These are phyloP conservation scores for Diachasma alloeum DNA, from an alignment of 1,140 invertebrate genomes.

Conservation along the genomic window DNA sequence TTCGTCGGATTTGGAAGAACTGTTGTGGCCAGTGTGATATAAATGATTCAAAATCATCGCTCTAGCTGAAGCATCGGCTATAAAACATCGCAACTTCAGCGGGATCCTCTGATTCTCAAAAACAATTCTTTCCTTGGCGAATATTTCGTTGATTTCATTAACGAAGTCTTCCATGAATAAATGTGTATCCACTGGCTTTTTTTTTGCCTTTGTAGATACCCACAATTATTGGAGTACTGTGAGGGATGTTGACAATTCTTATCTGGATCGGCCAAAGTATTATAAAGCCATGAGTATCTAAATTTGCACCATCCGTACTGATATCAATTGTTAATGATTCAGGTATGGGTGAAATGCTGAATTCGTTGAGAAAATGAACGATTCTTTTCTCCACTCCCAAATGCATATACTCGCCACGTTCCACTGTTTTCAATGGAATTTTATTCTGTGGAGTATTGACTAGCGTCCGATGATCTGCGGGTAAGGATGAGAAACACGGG, in stretches of 20 bases:
- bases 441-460: neutral
- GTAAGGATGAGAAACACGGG: neutral
- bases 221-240: conserved; percentile 30
- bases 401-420: neutral
- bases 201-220: conserved; percentile 34
- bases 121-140: neutral
- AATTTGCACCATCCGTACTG: conserved; percentile 29
- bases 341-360: neutral
- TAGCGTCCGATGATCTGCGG: neutral
- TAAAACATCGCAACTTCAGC: conserved; percentile 17
- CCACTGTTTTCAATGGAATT: neutral
- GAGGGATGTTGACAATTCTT: conserved; percentile 27
- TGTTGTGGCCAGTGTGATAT: conserved; percentile 3
- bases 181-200: conserved; percentile 19
- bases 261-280: conserved; percentile 39
- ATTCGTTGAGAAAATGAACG: neutral
- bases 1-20: conserved; percentile 23
- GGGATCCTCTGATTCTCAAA: neutral
- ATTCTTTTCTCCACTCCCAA: neutral
- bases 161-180: conserved; percentile 23
- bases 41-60: conserved; percentile 19
- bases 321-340: conserved; percentile 24
- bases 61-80: conserved; percentile 27
- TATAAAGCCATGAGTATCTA: conserved; percentile 13
- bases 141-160: conserved; percentile 10